Base-by-base conservation (phyloP, 2,113 vertebrate genomes). In the Pseudorhombus dupliciocellatus region DNA sequence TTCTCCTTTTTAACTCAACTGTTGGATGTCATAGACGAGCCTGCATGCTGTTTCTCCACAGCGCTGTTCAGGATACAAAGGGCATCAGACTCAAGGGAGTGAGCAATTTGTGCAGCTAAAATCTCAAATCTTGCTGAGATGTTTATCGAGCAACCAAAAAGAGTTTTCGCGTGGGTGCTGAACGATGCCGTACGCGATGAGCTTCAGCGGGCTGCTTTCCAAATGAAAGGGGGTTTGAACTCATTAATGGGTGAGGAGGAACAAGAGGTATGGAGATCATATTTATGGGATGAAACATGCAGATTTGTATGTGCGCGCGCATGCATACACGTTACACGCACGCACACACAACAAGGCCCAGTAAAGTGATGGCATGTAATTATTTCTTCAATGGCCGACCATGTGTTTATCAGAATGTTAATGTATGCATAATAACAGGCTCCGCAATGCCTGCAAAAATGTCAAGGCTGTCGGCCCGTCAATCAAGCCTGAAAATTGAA, bases 331-430 rank as follows among this genome's bases (percentile, higher is more conserved):
- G 2, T 37, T 46, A 46, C 57, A 56, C 28, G 62, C 61, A 59
- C 11, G 59, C 66, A 66, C 71, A 73, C 67, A 79, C 78, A 85
- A 77, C 61, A 71, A 77, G 81, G 64, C 56, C 6, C 66, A 28
- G 93, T 84, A 91, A 90, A 94, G 91, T 94, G 95, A 95, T 95
- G 96, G 94, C 94, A 94, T 96, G 95, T 95, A 97, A 99, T 98
- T 97, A 98, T 95, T 96, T 95, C 94, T 93, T 95, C 94, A 94
- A 93, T 92, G 93, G 94, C 73, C 93, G 84, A 93, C 94, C 90
- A 93, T 95, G 96, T 96, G 96, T 98, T 97, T 97, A 97, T 97
- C 95, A 94, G 96, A 97, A 99, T 97, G 96, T 97, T 97, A 98
- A 98, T 97, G 96, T 95, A 95, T 93, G 94, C 94, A 94, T 98